A percentile compares a stretch with the other conserved stretches of the same genome.
phyloP scores from a whole-genome alignment of 1,140 invertebrate species.

The Drosophila lacertosa region DNA sequence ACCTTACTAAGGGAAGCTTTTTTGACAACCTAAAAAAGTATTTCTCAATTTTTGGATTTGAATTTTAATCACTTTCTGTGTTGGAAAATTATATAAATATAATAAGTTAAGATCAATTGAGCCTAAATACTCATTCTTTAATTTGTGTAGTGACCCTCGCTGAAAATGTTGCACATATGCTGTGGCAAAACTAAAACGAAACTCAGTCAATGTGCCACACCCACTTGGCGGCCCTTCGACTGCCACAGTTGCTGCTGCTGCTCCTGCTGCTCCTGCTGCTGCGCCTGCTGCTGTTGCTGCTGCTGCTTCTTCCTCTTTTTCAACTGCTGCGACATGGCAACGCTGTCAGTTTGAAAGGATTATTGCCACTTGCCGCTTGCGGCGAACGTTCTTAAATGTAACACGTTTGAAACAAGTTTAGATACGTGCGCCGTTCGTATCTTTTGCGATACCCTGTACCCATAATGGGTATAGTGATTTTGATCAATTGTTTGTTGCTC shows the following conservation, averaged over 20 bases:
- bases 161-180: constrained; percentile 37
- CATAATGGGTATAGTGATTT: constrained; percentile 11
- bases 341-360: constrained; percentile 80
- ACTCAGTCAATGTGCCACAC: constrained; percentile 71
- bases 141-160: constrained; percentile 15
- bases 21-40: too few relatives aligned
- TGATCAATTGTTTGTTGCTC: constrained; percentile 30
- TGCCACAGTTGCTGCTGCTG: constrained; percentile 4
- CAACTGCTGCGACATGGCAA: constrained; percentile 57
- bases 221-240: constrained; percentile 47
- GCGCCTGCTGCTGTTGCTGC: constrained; percentile 7
- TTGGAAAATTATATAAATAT: too few relatives aligned
- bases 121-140: too few relatives aligned
- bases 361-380: constrained; percentile 80
- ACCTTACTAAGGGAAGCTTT: too few relatives aligned
- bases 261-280: constrained; percentile 24
- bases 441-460: constrained; percentile 17
- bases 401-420: constrained; percentile 82
- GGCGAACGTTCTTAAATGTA: constrained; percentile 81
- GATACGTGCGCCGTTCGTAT: constrained; percentile 63
- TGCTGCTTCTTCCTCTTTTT: constrained; percentile 5
- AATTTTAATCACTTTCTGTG: not conserved
- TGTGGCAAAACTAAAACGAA: constrained; percentile 40
- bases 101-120: too few relatives aligned
- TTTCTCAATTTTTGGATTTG: not conserved